These are phyloP conservation scores for Procapra przewalskii DNA, from an alignment of 2,113 vertebrate species.

Conservation along the genomic window DNA sequence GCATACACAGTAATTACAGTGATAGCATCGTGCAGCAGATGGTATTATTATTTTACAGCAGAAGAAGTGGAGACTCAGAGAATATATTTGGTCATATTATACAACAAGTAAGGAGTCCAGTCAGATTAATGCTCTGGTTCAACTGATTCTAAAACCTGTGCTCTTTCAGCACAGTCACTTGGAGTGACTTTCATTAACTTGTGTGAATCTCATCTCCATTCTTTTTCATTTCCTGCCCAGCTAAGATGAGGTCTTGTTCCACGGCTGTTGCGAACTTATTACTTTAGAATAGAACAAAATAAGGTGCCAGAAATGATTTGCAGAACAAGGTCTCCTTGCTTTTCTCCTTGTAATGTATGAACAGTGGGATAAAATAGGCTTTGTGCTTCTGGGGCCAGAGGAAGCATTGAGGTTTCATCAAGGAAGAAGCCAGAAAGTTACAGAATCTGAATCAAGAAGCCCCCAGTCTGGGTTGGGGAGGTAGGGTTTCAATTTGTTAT, in stretches of 20 bases:
- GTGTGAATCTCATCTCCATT: neutral
- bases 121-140: neutral
- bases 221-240: neutral
- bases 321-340: neutral
- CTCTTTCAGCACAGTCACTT: neutral
- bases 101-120: neutral
- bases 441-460: neutral
- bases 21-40: too few relatives aligned
- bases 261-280: neutral
- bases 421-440: neutral
- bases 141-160: neutral
- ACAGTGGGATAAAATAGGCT: neutral
- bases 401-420: neutral
- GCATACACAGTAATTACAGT: neutral
- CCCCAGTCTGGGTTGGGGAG: neutral
- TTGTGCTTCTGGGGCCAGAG: neutral
- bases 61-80: neutral
- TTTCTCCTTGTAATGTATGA: neutral
- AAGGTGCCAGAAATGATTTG: slow-evolving; percentile 35
- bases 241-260: neutral
- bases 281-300: slow-evolving; percentile 24
- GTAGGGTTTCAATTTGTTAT: neutral
- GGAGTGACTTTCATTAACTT: slow-evolving; percentile 1
- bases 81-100: neutral
- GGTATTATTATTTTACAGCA: neutral